phyloP scores from a whole-genome alignment of 2,888 invertebrate species.

The Ptychoptera albimana region DNA sequence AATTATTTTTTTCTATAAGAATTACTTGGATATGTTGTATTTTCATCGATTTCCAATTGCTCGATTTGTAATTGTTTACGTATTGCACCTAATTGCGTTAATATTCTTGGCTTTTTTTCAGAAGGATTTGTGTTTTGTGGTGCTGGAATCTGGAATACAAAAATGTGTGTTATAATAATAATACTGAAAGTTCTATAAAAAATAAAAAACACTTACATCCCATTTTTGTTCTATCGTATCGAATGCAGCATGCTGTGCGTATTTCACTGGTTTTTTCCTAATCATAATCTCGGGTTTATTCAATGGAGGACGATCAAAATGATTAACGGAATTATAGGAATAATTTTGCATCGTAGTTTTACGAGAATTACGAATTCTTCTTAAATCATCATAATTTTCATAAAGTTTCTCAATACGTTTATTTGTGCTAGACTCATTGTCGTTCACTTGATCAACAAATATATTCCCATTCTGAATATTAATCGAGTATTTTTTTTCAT shows the following conservation, averaged over 20 bases:
- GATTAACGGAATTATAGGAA: too few relatives aligned
- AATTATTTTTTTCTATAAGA: too few relatives aligned
- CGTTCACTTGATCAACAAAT: constrained; percentile 19
- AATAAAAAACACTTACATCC: constrained; percentile 27
- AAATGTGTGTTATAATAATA: constrained; percentile 10
- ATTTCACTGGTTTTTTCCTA: too few relatives aligned
- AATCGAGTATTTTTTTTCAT: constrained; percentile 4
- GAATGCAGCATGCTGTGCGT: too few relatives aligned
- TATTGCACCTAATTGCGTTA: constrained; percentile 53
- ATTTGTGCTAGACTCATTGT: constrained; percentile 16
- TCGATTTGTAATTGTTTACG: constrained; percentile 48
- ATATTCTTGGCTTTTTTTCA: constrained; percentile 30
- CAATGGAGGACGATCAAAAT: constrained; percentile 12
- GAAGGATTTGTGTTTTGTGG: constrained; percentile 39
- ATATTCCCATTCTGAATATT: constrained; percentile 3
- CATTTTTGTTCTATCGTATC: constrained; percentile 31
- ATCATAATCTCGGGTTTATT: too few relatives aligned
- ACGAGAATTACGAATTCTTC: constrained; percentile 7
- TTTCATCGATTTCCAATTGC: constrained; percentile 38
- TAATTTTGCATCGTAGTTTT: too few relatives aligned
- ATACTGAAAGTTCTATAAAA: constrained; percentile 1
- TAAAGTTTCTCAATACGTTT: constrained; percentile 22
- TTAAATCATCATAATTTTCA: constrained; percentile 25
- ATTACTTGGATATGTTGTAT: too few relatives aligned
- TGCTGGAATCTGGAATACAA: constrained; percentile 45